phyloP scores from a whole-genome alignment of 2,113 vertebrate species.

The Hymenochirus boettgeri region DNA sequence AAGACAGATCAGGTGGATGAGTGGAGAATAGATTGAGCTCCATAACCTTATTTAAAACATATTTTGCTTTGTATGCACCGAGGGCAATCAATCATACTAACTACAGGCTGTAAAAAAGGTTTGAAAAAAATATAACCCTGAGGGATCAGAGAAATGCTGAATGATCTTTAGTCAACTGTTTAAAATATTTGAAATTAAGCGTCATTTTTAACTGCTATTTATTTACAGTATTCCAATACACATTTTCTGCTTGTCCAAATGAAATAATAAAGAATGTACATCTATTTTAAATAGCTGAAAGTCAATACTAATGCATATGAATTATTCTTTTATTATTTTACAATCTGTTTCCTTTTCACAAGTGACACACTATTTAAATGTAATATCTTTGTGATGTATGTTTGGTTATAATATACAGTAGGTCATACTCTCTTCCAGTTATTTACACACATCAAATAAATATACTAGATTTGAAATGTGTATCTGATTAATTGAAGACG shows the following conservation, averaged over 20 bases:
- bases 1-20: slow-evolving; percentile 24
- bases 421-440: too few relatives aligned
- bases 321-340: too few relatives aligned
- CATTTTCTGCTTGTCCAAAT: too few relatives aligned
- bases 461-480: too few relatives aligned
- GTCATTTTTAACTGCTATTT: too few relatives aligned
- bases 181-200: not conserved
- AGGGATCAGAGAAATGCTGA: slow-evolving; percentile 16
- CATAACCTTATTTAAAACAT: slow-evolving; percentile 30
- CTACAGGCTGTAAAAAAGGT: slow-evolving; percentile 15
- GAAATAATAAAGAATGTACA: not conserved
- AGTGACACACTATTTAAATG: too few relatives aligned
- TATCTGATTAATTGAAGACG: too few relatives aligned
- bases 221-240: too few relatives aligned
- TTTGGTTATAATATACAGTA: too few relatives aligned
- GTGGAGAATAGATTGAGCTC: slow-evolving; percentile 32
- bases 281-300: not conserved
- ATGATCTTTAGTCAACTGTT: slow-evolving; percentile 3
- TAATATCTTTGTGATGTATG: not conserved
- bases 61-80: slow-evolving; percentile 25
- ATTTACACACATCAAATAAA: too few relatives aligned
- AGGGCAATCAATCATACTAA: slow-evolving; percentile 38
- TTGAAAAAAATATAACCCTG: not conserved
- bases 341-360: too few relatives aligned
- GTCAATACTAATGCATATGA: too few relatives aligned